phyloP scores from a whole-genome alignment of 2,797 vertebrate genomes.

The Tadarida brasiliensis region DNA sequence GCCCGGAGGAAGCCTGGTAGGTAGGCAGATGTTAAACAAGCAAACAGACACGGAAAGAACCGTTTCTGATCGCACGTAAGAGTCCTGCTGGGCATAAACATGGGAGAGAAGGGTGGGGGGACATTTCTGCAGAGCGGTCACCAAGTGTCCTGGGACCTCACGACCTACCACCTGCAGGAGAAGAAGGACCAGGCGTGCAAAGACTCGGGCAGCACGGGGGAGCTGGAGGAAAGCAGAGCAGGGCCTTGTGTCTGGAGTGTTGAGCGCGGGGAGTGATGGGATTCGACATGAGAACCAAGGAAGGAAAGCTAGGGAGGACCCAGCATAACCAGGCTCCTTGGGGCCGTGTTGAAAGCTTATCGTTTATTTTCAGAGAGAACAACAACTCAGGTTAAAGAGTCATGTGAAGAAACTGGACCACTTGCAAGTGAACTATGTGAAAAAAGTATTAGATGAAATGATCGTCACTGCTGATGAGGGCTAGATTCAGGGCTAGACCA shows the following conservation, averaged over 20 bases:
- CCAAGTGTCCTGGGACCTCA: neutral
- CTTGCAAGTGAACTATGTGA: neutral
- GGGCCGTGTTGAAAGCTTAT: neutral
- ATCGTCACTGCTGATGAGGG: neutral
- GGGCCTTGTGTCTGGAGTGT: fast-evolving
- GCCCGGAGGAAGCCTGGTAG: neutral
- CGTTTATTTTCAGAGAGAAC: neutral
- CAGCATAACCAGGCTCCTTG: too few species aligned
- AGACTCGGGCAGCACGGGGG: fast-evolving
- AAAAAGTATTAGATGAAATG: neutral
- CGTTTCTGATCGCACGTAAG: neutral
- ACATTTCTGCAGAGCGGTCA: neutral
- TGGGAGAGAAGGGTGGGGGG: neutral
- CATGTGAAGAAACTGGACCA: neutral
- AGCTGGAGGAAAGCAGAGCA: neutral
- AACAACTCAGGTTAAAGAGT: neutral
- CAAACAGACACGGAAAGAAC: neutral
- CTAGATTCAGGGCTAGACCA: neutral
- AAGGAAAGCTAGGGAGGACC: too few species aligned
- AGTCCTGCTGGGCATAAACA: neutral
- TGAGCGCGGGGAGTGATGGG: too few species aligned
- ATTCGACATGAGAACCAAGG: neutral
- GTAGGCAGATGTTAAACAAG: neutral
- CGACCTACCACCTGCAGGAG: neutral
- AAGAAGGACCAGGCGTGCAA: neutral